Base-by-base conservation (phyloP, 2,888 invertebrate genomes). In the Megaustenia siamemsis region DNA sequence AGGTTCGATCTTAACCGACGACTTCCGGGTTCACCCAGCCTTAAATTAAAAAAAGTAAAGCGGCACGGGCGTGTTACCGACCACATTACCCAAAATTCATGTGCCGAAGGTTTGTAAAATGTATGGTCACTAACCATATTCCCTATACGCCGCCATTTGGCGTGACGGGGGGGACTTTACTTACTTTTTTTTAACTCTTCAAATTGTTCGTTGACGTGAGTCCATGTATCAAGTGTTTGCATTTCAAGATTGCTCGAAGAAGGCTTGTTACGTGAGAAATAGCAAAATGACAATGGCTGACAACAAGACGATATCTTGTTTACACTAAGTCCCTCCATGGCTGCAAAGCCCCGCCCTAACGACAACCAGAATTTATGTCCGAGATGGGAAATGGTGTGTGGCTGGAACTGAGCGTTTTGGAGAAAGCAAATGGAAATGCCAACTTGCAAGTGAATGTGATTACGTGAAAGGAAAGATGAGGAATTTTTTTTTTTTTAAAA, bases 241-340 rank as follows among this genome's bases (percentile, higher is more conserved):
- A 21, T 60, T 38, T n/a, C 4, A 8, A 60, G 60, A 77, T 38
- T 56, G 77, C 10, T 56, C 18, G n/a, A 21, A 60, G 15, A 8
- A 35, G 40, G 15, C 2, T 35, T 24, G 32, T 21, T 66, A 2
- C 49, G 79, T 79, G 79, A 79, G 40, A 68, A 79, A 79, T 68
- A 68, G 49, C 68, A 79, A 68, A 45, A 43, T 43, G 79, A 79
- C 79, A 66, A 24, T 24, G 35, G 28, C 6, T 78, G 78, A 66
- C 79, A 79, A 15, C 79, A 79, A 15, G 63, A 12, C 12, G 49
- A 45, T 32, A 40, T 79, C 79, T 79, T 68, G 68, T 68, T 45
- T 79, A 45, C 49, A 45, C 68, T 32, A 21, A 32, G 18, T n/a
- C 21, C 28, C 35, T 53, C 38, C 12, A 8, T 56, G 24, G 60